Percentiles rank a stretch among this genome's conserved stretches.
Evolutionary conservation across 2,888 invertebrate genomes (phyloP).

Genomic region (Crepidodera aurea): DNA sequence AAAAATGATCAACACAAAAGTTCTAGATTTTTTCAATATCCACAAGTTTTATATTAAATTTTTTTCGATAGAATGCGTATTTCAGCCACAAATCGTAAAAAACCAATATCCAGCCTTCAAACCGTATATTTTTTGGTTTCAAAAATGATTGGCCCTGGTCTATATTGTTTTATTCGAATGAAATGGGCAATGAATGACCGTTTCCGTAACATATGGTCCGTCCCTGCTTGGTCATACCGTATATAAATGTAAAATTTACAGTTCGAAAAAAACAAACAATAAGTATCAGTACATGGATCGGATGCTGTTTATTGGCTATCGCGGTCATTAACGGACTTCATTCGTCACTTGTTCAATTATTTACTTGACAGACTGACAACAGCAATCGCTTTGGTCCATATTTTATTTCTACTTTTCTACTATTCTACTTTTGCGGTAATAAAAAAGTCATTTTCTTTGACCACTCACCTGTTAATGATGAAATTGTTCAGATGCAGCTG

Average conservation of each 20-base stretch:
- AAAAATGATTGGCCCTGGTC: too few species aligned
- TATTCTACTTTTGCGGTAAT: background rate
- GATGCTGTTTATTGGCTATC: constrained; percentile 13
- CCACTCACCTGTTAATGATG: background rate
- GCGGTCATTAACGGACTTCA: constrained; percentile 11
- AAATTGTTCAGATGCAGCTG: background rate
- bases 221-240: too few species aligned
- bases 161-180: too few species aligned
- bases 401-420: constrained; percentile 8
- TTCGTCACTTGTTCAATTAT: constrained; percentile 14
- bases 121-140: too few species aligned
- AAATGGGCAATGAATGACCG: too few species aligned
- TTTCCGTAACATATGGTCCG: too few species aligned
- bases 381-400: constrained; percentile 1
- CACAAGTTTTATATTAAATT: too few species aligned
- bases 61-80: too few species aligned
- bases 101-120: too few species aligned
- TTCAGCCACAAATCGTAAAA: too few species aligned
- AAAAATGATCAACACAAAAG: too few species aligned
- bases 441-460: background rate
- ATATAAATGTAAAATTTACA: background rate
- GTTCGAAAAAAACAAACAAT: background rate
- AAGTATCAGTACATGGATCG: constrained; percentile 7
- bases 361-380: background rate
- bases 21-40: too few species aligned